phyloP scores from a whole-genome alignment of 2,113 vertebrate species.

The Thymallus thymallus region DNA sequence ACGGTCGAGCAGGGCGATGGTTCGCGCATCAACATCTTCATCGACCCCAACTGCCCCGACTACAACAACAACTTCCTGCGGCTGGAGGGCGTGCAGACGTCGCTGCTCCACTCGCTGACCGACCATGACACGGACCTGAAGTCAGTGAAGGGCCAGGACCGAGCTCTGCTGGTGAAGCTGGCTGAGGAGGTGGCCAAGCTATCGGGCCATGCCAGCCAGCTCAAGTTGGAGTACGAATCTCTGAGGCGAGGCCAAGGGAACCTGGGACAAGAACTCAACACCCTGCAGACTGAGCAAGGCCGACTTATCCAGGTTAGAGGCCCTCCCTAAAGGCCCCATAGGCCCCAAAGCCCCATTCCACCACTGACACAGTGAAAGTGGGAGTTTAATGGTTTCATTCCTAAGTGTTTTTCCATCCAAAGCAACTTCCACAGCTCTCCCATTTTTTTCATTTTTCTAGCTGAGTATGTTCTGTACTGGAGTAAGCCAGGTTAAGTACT shows the following conservation, averaged over 20 bases:
- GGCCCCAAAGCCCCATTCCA: too few relatives aligned
- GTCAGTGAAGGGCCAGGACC: conserved; percentile 71
- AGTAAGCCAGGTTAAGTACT: too few relatives aligned
- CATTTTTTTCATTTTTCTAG: too few relatives aligned
- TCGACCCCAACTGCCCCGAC: conserved; percentile 91
- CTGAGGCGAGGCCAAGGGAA: conserved; percentile 80
- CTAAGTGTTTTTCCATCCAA: too few relatives aligned
- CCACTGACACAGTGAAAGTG: too few relatives aligned
- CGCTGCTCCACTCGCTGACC: conserved; percentile 65
- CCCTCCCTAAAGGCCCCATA: neutral
- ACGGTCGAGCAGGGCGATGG: conserved; percentile 84
- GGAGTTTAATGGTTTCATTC: too few relatives aligned
- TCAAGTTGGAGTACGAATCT: conserved; percentile 75
- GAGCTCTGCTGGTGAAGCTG: conserved; percentile 77
- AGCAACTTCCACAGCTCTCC: too few relatives aligned
- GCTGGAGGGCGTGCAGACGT: conserved; percentile 83
- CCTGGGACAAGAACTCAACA: too few relatives aligned
- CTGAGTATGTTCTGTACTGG: too few relatives aligned
- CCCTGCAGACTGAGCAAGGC: conserved; percentile 71
- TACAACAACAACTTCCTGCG: conserved; percentile 73
- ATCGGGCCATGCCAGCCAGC: conserved; percentile 68
- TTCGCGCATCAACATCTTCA: conserved; percentile 88
- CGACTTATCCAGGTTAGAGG: conserved; percentile 81
- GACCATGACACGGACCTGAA: conserved; percentile 50
- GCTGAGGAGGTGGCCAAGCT: conserved; percentile 46